Base-by-base conservation (phyloP, 2,113 vertebrate species). In the Meriones unguiculatus region DNA sequence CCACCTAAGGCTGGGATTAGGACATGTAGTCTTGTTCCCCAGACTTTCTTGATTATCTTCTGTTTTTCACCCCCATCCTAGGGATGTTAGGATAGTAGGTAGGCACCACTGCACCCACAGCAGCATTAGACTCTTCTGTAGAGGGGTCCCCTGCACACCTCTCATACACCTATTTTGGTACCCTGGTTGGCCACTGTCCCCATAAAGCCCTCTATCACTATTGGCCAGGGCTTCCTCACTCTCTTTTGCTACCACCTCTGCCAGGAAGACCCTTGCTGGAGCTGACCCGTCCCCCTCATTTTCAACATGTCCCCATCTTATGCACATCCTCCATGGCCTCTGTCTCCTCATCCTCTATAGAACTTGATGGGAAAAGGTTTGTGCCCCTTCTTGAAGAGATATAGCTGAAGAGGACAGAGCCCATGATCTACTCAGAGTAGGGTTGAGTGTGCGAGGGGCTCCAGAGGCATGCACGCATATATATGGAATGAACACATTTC, bases 401-500 rank as follows among this genome's bases (percentile, higher is more conserved):
- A 25, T 2, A 14, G 57, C 70, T 38, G 59, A 54, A 28, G 41
- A 41, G 7, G 46, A 5, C 35, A 67, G 5, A 65, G 2, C 25
- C 46, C 5, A 7, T 4, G 6, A 12, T 18, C 72, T 17, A n/a
- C 35, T n/a, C 28, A 67, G 54, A 35, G 69, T 54, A 62, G 67
- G 28, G 46, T 22, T 12, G 1, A 32, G 73, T 50, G 22, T 38
- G 20, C 0, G 0, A 9, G 41, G 35, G 65, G 20, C 5, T 57
- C 20, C 3, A 2, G 78, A 54, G 54, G 15, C 46, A 46, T 2
- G 4, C 46, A 46, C 1, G 4, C 2, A 15, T 2, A 0, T 3
- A 8, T 7, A 13, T 1, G 0, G 38, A 8, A n/a, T 1, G 0
- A 24, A 35, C 52, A 32, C 1, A 10, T 22, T 59, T 46, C 32